phyloP scores from a whole-genome alignment of 2,888 invertebrate genomes.

The Hermaeophaga mercurialis region DNA sequence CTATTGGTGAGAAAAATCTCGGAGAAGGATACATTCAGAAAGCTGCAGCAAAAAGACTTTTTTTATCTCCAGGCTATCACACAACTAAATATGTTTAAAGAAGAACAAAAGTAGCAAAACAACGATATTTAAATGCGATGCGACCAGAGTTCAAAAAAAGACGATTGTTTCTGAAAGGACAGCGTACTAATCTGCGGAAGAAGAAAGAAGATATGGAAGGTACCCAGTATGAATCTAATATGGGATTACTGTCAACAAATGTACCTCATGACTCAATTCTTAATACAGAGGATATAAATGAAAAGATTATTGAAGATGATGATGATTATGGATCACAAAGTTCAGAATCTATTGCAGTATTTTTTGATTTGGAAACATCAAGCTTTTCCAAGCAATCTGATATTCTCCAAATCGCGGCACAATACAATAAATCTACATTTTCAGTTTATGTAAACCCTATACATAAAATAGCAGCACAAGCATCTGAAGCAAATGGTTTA shows the following conservation, averaged over 20 bases:
- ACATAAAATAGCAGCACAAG: background rate
- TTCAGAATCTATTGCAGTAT: background rate
- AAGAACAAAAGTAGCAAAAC: too few species aligned
- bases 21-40: too few species aligned
- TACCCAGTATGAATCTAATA: background rate
- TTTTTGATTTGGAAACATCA: conserved; percentile 1
- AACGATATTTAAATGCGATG: background rate
- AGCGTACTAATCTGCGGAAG: background rate
- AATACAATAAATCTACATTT: background rate
- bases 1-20: too few species aligned
- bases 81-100: too few species aligned
- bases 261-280: too few species aligned
- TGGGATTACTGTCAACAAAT: background rate
- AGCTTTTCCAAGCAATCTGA: background rate
- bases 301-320: background rate
- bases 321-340: background rate
- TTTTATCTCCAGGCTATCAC: too few species aligned
- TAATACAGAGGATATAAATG: background rate
- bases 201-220: background rate
- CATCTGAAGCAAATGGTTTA: background rate
- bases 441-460: background rate
- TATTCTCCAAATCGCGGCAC: background rate
- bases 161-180: background rate
- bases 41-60: too few species aligned
- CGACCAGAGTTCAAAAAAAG: background rate